Percentiles rank a stretch among this genome's conserved stretches.
phyloP scores from a whole-genome alignment of 2,113 vertebrate species.

The Crotalus helleri region DNA sequence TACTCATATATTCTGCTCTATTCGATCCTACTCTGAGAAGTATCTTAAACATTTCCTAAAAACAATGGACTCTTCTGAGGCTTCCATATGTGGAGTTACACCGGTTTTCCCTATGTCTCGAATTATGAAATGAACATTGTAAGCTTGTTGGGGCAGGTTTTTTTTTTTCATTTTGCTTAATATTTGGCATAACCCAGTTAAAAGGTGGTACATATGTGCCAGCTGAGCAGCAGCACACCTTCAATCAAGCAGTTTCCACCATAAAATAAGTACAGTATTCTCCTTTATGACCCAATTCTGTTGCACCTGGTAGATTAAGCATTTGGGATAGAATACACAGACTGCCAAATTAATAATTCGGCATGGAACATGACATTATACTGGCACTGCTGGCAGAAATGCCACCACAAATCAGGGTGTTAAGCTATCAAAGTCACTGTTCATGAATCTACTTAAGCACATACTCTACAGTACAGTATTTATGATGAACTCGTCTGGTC shows the following conservation, averaged over 20 bases:
- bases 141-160: not conserved
- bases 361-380: constrained; percentile 22
- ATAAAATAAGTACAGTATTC: not conserved
- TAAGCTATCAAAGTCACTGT: constrained; percentile 26
- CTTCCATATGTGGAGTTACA: not conserved
- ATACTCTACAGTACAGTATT: not conserved
- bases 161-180: not conserved
- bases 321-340: not conserved
- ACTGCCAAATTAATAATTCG: constrained; percentile 16
- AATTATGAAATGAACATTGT: not conserved
- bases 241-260: not conserved
- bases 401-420: constrained; percentile 26
- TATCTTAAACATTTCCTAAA: not conserved
- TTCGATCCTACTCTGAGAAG: not conserved
- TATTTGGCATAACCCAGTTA: not conserved
- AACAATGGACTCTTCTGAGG: not conserved
- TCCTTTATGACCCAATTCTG: constrained; percentile 25
- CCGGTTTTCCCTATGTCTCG: not conserved
- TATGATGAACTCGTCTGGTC: not conserved
- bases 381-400: constrained; percentile 13
- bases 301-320: constrained; percentile 16
- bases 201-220: not conserved
- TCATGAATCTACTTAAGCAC: constrained; percentile 24
- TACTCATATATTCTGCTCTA: not conserved
- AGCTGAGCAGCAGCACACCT: not conserved